phyloP scores from a whole-genome alignment of 2,888 invertebrate genomes.

The Epinotia nisella region DNA sequence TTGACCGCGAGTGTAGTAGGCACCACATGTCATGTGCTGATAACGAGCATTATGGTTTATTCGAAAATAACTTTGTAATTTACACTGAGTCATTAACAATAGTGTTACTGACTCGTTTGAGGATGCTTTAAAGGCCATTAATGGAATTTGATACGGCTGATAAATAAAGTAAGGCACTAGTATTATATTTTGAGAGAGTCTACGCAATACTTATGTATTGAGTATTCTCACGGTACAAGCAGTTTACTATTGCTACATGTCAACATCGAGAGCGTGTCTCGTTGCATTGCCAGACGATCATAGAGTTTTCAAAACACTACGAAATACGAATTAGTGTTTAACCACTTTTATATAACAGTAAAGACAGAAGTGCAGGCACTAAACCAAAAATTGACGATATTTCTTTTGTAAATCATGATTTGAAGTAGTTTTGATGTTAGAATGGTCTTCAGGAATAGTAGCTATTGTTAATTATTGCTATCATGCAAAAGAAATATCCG shows the following conservation, averaged over 20 bases:
- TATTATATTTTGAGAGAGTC: slow-evolving; percentile 3
- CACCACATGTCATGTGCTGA: slow-evolving; percentile 21
- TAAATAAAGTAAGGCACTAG: background rate
- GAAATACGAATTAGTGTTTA: slow-evolving; percentile 18
- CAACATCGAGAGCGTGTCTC: slow-evolving; percentile 39
- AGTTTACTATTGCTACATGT: slow-evolving; percentile 35
- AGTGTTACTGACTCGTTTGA: slow-evolving; percentile 11
- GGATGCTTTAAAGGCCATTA: background rate
- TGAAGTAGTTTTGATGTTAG: background rate
- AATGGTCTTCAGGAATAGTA: background rate
- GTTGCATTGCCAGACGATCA: slow-evolving; percentile 34
- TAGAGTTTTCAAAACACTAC: slow-evolving; percentile 42
- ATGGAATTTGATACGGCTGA: background rate
- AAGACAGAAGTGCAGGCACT: background rate
- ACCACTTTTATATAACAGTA: background rate
- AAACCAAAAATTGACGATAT: background rate
- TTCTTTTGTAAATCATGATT: background rate
- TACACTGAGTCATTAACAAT: slow-evolving; percentile 14
- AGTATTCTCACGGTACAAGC: slow-evolving; percentile 28
- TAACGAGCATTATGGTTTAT: slow-evolving; percentile 11
- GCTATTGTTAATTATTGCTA: background rate
- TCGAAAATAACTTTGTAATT: slow-evolving; percentile 10
- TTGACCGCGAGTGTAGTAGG: no score
- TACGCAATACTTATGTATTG: slow-evolving; percentile 1
- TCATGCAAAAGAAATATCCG: background rate